A percentile compares a stretch with the other conserved stretches of the same genome.
Evolutionary conservation across 2,797 vertebrate genomes (phyloP).

Genomic region (Halcyon smyrnensis): DNA sequence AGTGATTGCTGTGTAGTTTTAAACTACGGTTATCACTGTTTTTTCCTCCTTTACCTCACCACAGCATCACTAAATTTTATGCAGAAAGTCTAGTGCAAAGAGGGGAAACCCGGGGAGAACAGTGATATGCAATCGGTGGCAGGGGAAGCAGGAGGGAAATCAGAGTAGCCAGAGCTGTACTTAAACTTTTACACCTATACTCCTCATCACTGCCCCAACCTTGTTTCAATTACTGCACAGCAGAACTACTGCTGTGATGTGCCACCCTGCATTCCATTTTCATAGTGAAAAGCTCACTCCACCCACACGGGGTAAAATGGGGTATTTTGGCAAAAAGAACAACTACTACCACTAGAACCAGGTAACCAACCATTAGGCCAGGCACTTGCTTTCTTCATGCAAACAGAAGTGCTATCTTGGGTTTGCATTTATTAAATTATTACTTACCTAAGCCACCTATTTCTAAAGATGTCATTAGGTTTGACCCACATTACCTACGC

Average conservation of each 20-base stretch:
- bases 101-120: no score
- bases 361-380: neutral
- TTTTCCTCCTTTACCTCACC: neutral
- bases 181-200: neutral
- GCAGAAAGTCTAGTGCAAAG: no score
- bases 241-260: neutral
- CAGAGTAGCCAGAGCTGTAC: neutral
- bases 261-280: neutral
- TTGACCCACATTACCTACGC: neutral
- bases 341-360: neutral
- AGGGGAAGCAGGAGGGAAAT: neutral
- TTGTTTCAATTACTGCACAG: neutral
- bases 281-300: neutral
- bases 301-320: neutral
- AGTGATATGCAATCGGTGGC: fast-evolving
- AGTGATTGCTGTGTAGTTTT: neutral
- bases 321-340: neutral
- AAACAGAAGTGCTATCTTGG: neutral
- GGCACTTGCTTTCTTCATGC: neutral
- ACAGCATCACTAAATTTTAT: neutral
- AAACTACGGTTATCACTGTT: neutral
- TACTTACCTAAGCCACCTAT: neutral
- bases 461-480: neutral
- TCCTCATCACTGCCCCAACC: neutral
- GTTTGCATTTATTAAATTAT: neutral